Conservation (phyloP, 2,797 vertebrate species). For the Monodelphis domestica region DNA sequence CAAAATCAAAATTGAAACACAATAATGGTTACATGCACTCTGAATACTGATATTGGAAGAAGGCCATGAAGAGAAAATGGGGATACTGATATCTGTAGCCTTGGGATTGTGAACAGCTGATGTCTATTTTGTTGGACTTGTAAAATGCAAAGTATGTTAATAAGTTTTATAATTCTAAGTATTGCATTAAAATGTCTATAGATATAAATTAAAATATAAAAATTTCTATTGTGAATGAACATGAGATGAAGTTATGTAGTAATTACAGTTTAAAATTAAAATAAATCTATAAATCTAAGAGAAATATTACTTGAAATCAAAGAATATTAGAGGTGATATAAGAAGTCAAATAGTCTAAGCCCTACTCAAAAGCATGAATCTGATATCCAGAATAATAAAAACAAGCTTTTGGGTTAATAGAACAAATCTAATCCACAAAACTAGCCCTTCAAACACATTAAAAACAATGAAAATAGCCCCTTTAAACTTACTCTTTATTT, state of each 20-base stretch:
- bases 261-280: background rate
- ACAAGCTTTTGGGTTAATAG: background rate
- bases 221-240: background rate
- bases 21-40: background rate
- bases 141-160: background rate
- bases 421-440: background rate
- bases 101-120: background rate
- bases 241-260: background rate
- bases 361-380: too few species aligned
- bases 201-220: too few species aligned
- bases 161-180: background rate
- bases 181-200: background rate
- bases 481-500: background rate
- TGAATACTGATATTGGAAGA: background rate
- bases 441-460: background rate
- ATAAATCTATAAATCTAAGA: background rate
- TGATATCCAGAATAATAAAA: background rate
- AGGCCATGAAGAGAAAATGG: background rate
- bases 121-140: background rate
- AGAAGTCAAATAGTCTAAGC: background rate
- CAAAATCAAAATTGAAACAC: background rate
- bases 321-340: background rate
- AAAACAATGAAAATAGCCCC: background rate
- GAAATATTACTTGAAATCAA: background rate
- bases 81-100: background rate